These are phyloP conservation scores for Rhamphomyia laevipes DNA, from an alignment of 2,888 invertebrate species.

Conservation along the genomic window DNA sequence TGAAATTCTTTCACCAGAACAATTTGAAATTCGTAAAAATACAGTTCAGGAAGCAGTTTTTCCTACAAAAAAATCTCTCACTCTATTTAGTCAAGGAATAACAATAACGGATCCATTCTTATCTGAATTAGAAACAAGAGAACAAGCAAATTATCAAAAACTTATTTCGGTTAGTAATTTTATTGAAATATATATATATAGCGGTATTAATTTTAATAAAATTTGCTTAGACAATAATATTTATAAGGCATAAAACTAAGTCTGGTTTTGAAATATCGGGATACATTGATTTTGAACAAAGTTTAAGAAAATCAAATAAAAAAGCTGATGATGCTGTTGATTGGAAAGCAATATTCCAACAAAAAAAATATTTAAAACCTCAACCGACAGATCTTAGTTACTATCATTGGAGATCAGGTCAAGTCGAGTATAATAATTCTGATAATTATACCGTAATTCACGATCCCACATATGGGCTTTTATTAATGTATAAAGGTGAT, in stretches of 20 bases:
- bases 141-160: slow-evolving; percentile 60
- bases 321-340: slow-evolving; percentile 39
- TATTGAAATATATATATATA: too few relatives aligned
- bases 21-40: slow-evolving; percentile 47
- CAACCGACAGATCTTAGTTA: slow-evolving; percentile 52
- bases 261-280: background rate
- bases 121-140: slow-evolving; percentile 56
- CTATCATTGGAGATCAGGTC: slow-evolving; percentile 65
- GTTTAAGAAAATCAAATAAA: slow-evolving; percentile 22
- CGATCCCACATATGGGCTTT: slow-evolving; percentile 57
- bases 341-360: slow-evolving; percentile 63
- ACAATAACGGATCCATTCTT: slow-evolving; percentile 48
- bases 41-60: slow-evolving; percentile 47
- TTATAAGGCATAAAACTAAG: background rate
- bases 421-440: slow-evolving; percentile 57
- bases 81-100: slow-evolving; percentile 48
- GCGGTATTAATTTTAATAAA: slow-evolving; percentile 40
- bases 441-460: slow-evolving; percentile 66
- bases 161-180: slow-evolving; percentile 47
- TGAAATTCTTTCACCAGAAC: slow-evolving; percentile 49
- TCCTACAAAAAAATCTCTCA: slow-evolving; percentile 48
- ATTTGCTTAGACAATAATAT: slow-evolving; percentile 43
- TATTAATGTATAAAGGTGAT: slow-evolving; percentile 72
- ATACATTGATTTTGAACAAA: slow-evolving; percentile 61
- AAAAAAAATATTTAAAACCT: slow-evolving; percentile 52